A percentile compares a stretch with the other conserved stretches of the same genome.
phyloP scores from a whole-genome alignment of 2,797 vertebrate species.

The Coregonus suidteri region DNA sequence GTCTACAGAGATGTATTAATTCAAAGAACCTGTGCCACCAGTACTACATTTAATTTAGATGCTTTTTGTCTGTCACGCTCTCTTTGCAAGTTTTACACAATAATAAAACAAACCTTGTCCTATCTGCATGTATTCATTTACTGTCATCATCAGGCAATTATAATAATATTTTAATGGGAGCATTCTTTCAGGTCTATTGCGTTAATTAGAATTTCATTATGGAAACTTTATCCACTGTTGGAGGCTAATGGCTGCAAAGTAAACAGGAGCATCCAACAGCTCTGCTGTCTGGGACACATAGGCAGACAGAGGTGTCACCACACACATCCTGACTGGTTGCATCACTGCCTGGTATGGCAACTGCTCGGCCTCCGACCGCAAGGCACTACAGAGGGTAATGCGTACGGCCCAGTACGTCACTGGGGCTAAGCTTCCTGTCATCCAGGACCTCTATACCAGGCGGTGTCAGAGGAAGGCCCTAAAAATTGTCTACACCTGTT shows the following conservation, averaged over 20 bases:
- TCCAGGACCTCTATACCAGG: too few species aligned
- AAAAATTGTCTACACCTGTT: too few species aligned
- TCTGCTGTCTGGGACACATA: background rate
- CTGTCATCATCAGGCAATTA: slow-evolving; percentile 37
- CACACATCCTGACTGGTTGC: background rate
- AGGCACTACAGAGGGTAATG: too few species aligned
- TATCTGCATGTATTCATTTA: background rate
- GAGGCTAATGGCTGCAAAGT: background rate
- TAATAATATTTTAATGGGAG: slow-evolving; percentile 57
- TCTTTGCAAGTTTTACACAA: background rate
- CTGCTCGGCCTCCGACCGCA: too few species aligned
- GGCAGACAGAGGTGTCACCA: background rate
- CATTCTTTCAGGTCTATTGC: slow-evolving; percentile 50
- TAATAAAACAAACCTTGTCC: background rate
- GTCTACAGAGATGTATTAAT: background rate
- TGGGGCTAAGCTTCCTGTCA: too few species aligned
- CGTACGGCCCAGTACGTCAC: too few species aligned
- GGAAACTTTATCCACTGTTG: background rate
- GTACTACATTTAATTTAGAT: background rate
- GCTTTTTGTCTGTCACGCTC: background rate
- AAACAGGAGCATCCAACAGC: slow-evolving; percentile 19
- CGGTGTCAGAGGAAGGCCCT: too few species aligned
- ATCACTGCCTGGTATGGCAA: too few species aligned
- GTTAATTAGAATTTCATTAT: slow-evolving; percentile 41
- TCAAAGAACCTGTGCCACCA: background rate